Evolutionary conservation across 2,888 invertebrate species (phyloP).

Genomic region (Kuschelorhynchus macadamiae): DNA sequence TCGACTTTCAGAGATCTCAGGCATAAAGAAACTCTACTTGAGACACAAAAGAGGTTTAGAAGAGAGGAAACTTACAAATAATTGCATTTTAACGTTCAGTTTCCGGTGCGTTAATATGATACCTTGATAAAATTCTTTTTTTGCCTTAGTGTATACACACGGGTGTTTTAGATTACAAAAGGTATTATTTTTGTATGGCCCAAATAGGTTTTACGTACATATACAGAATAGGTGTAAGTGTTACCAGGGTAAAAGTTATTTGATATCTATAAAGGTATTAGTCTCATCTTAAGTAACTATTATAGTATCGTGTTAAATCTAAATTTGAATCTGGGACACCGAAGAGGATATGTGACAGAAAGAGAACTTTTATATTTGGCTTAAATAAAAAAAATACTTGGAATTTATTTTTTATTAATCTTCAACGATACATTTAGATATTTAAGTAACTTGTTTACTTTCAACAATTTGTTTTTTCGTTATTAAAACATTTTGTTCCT

Average conservation of each 20-base stretch:
- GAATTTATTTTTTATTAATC: no score
- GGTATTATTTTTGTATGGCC: conserved; percentile 44
- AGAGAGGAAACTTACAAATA: conserved; percentile 65
- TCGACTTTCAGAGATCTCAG: conserved; percentile 65
- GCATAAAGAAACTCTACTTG: conserved; percentile 60
- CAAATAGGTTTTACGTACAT: conserved; percentile 30
- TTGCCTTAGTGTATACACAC: conserved; percentile 51
- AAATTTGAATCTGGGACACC: background rate
- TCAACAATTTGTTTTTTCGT: no score
- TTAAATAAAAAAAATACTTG: no score
- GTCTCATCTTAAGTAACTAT: conserved; percentile 32
- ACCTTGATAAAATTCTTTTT: conserved; percentile 53
- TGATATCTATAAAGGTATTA: conserved; percentile 40
- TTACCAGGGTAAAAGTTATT: conserved; percentile 42
- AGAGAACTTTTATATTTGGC: no score
- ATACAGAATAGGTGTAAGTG: conserved; percentile 44
- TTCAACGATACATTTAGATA: no score
- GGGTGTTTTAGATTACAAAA: conserved; percentile 47
- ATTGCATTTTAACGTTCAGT: conserved; percentile 65
- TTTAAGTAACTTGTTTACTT: no score
- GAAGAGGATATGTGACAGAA: no score
- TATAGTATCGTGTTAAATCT: conserved; percentile 35
- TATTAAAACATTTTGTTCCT: no score
- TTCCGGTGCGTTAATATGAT: conserved; percentile 65
- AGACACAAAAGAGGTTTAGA: conserved; percentile 48